Evolutionary conservation across 2,113 vertebrate genomes (phyloP).

Genomic region (Protobothrops mucrosquamatus): DNA sequence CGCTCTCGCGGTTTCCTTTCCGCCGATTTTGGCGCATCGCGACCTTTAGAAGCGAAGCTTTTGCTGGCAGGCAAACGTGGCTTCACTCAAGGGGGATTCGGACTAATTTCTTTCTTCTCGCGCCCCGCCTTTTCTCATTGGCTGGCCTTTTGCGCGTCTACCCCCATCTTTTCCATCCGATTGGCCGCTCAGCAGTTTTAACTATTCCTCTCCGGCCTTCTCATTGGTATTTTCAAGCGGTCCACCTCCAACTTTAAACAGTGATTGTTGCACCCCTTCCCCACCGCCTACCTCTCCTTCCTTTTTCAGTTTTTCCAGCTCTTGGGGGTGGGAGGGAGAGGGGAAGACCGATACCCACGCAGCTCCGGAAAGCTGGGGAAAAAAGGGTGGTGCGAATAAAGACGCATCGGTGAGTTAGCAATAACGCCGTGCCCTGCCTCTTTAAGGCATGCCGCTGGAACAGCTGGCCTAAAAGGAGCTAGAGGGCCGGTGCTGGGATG

Average conservation of each 20-base stretch:
- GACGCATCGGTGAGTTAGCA: slow-evolving; percentile 3
- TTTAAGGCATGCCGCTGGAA: neutral
- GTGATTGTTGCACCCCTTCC: neutral
- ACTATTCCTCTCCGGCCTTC: neutral
- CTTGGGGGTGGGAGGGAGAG: neutral
- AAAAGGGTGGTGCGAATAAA: neutral
- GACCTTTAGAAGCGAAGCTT: neutral
- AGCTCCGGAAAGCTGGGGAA: neutral
- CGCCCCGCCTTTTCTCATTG: neutral
- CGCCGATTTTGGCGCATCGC: neutral
- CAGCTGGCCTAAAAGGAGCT: neutral
- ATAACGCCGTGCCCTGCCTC: neutral
- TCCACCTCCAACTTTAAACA: slow-evolving; percentile 25
- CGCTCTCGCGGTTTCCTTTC: neutral
- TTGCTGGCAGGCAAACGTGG: neutral
- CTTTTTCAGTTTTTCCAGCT: neutral
- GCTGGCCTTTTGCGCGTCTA: neutral
- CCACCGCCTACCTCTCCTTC: neutral
- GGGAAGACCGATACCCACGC: neutral
- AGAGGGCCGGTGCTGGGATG: neutral
- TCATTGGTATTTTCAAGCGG: neutral
- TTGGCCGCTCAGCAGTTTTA: neutral
- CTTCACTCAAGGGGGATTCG: neutral
- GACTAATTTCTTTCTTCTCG: neutral
- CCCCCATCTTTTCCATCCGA: neutral